phyloP scores from a whole-genome alignment of 2,888 invertebrate genomes.

The Teinopalpus imperialis region DNA sequence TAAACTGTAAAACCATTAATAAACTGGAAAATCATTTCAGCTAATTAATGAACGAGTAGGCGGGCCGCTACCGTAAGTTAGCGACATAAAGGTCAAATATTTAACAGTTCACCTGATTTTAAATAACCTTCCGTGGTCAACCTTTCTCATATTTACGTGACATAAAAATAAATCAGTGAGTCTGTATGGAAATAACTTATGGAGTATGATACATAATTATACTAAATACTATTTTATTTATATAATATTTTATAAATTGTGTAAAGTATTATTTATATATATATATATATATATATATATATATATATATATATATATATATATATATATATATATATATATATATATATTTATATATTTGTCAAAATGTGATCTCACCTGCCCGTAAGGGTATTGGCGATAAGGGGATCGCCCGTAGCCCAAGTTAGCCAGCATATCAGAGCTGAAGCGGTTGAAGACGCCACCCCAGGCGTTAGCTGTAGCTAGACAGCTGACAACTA shows the following conservation, averaged over 20 bases:
- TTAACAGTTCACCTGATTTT: slow-evolving; percentile 18
- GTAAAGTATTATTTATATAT: too few relatives aligned
- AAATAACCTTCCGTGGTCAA: slow-evolving; percentile 21
- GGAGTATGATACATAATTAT: too few relatives aligned
- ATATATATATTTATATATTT: too few relatives aligned
- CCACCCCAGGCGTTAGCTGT: slow-evolving; percentile 88
- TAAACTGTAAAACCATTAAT: too few relatives aligned
- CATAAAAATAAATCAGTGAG: slow-evolving; percentile 11
- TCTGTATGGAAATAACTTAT: too few relatives aligned
- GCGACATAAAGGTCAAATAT: slow-evolving; percentile 8
- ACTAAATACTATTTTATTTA: too few relatives aligned
- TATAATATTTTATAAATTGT: too few relatives aligned
- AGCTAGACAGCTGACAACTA: slow-evolving; percentile 56
- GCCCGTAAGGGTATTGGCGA: slow-evolving; percentile 68
- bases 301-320: too few relatives aligned
- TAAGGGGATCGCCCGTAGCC: slow-evolving; percentile 85
- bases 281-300: too few relatives aligned
- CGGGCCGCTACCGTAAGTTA: background rate
- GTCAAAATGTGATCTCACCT: too few relatives aligned
- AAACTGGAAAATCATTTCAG: background rate
- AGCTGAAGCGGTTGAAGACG: slow-evolving; percentile 92
- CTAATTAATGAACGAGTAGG: background rate
- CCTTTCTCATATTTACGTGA: slow-evolving; percentile 9
- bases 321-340: too few relatives aligned
- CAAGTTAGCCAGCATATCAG: slow-evolving; percentile 91